These are phyloP conservation scores for Chrysogorgia sp. DNA, from an alignment of 92 coral and sea anemone species.

Conservation along the genomic window DNA sequence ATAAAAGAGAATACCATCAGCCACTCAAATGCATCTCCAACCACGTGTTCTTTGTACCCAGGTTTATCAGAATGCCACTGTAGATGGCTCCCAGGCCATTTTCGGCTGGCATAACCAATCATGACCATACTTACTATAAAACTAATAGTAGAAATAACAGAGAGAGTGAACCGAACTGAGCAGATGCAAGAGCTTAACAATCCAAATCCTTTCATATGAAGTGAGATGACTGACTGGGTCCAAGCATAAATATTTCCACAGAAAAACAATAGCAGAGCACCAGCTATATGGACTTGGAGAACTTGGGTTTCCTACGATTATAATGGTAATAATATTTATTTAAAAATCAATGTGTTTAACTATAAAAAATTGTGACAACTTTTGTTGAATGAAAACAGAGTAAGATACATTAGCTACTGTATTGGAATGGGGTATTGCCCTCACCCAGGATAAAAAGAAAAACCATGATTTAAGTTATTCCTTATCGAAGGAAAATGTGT, in stretches of 20 bases:
- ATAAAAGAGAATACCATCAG: constrained; percentile 66
- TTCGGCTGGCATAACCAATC: constrained; percentile 39
- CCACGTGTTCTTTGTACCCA: constrained; percentile 66
- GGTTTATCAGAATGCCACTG: constrained; percentile 67
- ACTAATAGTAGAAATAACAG: constrained; percentile 48
- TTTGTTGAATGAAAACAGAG: no score
- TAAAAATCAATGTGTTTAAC: no score
- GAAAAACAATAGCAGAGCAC: constrained; percentile 69
- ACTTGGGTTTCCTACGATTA: constrained; percentile 62
- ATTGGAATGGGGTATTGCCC: no score
- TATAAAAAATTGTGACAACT: no score
- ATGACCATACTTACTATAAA: constrained; percentile 30
- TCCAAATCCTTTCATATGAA: constrained; percentile 89
- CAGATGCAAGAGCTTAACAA: constrained; percentile 71
- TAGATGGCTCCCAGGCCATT: constrained; percentile 55
- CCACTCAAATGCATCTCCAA: constrained; percentile 81
- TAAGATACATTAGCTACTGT: no score
- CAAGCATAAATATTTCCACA: constrained; percentile 77
- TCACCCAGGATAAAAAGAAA: no score
- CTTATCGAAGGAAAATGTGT: no score
- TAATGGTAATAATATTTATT: no score
- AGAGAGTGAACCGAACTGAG: constrained; percentile 54
- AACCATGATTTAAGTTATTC: no score
- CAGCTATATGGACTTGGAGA: constrained; percentile 60
- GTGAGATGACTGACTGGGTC: constrained; percentile 77